A percentile compares a stretch with the other conserved stretches of the same genome.
These are phyloP conservation scores for Eupsilia transversa DNA, from an alignment of 2,888 invertebrate genomes.

Conservation along the genomic window DNA sequence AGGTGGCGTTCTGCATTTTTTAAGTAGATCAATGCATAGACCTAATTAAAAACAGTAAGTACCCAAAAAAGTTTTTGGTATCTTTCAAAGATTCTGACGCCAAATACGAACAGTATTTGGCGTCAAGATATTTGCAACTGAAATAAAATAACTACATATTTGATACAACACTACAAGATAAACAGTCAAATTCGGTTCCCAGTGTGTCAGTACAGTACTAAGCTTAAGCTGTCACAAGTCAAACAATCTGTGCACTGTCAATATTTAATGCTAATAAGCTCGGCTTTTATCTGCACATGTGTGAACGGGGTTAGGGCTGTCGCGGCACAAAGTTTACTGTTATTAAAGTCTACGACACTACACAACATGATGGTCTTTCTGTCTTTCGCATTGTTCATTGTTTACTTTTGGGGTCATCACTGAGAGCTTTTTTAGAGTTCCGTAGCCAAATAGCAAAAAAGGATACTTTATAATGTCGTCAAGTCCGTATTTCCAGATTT, in stretches of 20 bases:
- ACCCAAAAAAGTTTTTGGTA: neutral
- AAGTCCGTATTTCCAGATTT: too few relatives aligned
- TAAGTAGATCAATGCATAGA: neutral
- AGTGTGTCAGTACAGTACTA: slow-evolving; percentile 5
- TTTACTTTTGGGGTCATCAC: neutral
- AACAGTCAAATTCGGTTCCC: slow-evolving; percentile 1
- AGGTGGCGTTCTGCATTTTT: neutral
- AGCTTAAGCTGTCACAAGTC: slow-evolving; percentile 47
- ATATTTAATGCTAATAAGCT: slow-evolving; percentile 63
- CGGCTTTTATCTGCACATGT: slow-evolving; percentile 61
- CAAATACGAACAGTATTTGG: neutral
- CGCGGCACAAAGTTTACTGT: neutral
- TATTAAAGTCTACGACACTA: too few relatives aligned
- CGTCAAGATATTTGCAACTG: neutral
- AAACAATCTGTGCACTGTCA: slow-evolving; percentile 57
- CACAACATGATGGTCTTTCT: too few relatives aligned
- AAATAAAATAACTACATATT: slow-evolving; percentile 1
- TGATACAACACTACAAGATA: slow-evolving; percentile 6
- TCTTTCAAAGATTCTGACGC: neutral
- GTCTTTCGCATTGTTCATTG: neutral
- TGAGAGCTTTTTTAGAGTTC: too few relatives aligned
- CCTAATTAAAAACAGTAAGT: neutral
- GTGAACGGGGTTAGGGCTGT: slow-evolving; percentile 54
- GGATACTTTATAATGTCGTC: too few relatives aligned
- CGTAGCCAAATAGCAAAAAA: too few relatives aligned